Evolutionary conservation across 2,888 invertebrate genomes (phyloP).

Genomic region (Drosophila meridionalis): DNA sequence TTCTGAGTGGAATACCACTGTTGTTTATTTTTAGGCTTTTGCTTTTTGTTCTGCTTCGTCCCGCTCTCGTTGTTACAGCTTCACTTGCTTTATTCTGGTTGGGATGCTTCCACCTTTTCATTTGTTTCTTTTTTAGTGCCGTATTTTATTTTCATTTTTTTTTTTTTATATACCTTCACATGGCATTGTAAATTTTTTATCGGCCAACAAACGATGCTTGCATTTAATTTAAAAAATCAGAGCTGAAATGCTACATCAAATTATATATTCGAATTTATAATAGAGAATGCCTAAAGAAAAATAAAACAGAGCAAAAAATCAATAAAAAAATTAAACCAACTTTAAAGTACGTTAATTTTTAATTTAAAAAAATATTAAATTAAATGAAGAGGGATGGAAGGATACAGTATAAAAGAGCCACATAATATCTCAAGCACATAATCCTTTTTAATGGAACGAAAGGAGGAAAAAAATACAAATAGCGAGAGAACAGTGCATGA

Average conservation of each 20-base stretch:
- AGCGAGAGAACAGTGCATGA: constrained; percentile 14
- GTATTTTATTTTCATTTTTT: constrained; percentile 13
- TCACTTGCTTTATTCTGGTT: constrained; percentile 3
- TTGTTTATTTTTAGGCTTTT: constrained; percentile 19
- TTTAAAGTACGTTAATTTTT: constrained; percentile 65
- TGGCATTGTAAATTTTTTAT: constrained; percentile 44
- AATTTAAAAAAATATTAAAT: constrained; percentile 56
- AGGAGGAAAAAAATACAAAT: constrained; percentile 17
- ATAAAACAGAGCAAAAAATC: constrained; percentile 21
- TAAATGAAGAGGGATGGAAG: neutral
- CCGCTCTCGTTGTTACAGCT: constrained; percentile 11
- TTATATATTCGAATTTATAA: constrained; percentile 43
- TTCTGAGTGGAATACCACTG: neutral
- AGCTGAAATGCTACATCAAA: constrained; percentile 51
- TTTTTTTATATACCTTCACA: constrained; percentile 27
- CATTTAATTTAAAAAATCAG: constrained; percentile 58
- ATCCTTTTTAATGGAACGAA: constrained; percentile 63
- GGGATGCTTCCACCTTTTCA: constrained; percentile 10
- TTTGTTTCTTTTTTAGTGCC: constrained; percentile 11
- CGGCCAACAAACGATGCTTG: constrained; percentile 16
- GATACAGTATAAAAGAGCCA: constrained; percentile 23
- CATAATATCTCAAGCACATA: constrained; percentile 60
- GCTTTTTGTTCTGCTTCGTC: neutral
- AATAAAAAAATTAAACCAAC: constrained; percentile 33
- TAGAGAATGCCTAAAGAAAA: constrained; percentile 18